A percentile compares a stretch with the other conserved stretches of the same genome.
These are phyloP conservation scores for Scopus umbretta DNA, from an alignment of 2,113 vertebrate genomes.

Conservation along the genomic window DNA sequence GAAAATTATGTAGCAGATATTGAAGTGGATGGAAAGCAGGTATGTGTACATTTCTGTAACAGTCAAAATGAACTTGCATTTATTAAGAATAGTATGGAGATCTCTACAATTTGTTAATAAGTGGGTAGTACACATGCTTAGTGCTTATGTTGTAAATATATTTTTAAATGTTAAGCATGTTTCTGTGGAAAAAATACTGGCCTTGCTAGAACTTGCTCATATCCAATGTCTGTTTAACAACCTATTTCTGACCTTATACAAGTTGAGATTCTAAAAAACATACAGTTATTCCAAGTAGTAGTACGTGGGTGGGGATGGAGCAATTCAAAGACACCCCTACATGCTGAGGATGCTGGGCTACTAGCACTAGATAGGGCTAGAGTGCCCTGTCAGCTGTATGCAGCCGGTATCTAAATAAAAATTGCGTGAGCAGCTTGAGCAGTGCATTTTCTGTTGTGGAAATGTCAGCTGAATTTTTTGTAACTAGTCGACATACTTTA, in stretches of 20 bases:
- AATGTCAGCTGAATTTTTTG: not conserved
- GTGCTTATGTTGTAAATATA: not conserved
- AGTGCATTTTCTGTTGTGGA: not conserved
- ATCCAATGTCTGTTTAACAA: not conserved
- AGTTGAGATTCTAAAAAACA: not conserved
- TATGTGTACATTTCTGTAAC: slow-evolving; percentile 43
- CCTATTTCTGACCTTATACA: not conserved
- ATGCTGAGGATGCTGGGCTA: not conserved
- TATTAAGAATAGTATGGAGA: not conserved
- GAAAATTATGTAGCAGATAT: slow-evolving; percentile 99
- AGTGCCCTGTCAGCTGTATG: not conserved
- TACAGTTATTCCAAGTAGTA: not conserved
- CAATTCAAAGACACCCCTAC: not conserved
- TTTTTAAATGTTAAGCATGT: not conserved
- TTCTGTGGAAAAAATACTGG: not conserved
- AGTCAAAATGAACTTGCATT: not conserved
- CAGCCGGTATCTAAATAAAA: not conserved
- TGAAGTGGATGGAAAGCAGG: slow-evolving; percentile 97
- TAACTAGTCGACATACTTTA: not conserved
- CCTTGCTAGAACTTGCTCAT: not conserved
- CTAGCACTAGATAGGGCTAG: no score
- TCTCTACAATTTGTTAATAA: not conserved
- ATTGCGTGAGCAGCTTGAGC: not conserved
- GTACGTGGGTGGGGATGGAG: not conserved
- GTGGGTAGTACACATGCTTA: not conserved